These are phyloP conservation scores for Orthosia incerta DNA, from an alignment of 2,888 invertebrate species.

Conservation along the genomic window DNA sequence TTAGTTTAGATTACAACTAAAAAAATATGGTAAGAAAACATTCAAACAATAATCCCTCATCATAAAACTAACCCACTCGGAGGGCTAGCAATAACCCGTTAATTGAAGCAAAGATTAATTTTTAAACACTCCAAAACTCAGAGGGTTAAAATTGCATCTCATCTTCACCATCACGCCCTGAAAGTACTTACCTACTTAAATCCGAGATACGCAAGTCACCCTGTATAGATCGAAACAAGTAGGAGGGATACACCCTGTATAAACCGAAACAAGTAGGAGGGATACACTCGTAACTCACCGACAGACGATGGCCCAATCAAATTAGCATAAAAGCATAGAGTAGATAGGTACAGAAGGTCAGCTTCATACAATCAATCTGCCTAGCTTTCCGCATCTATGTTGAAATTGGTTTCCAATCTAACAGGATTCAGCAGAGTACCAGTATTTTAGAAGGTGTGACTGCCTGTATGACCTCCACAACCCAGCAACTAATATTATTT, in stretches of 20 bases:
- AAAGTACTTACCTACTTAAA: slow-evolving; percentile 2
- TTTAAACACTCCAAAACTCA: slow-evolving; percentile 30
- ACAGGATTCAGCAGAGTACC: too few species aligned
- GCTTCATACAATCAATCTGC: neutral
- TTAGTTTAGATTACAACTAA: neutral
- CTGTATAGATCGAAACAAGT: slow-evolving; percentile 51
- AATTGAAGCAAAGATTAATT: slow-evolving; percentile 24
- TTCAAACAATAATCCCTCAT: neutral
- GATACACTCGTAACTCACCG: slow-evolving; percentile 60
- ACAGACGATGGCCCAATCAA: slow-evolving; percentile 64
- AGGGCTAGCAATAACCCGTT: slow-evolving; percentile 1
- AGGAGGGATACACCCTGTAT: slow-evolving; percentile 51
- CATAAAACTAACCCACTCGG: neutral
- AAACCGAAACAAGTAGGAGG: slow-evolving; percentile 47
- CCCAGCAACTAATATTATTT: too few species aligned
- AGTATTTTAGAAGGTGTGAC: too few species aligned
- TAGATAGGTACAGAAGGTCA: slow-evolving; percentile 10
- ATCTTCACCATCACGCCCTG: slow-evolving; percentile 18
- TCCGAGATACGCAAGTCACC: slow-evolving; percentile 20
- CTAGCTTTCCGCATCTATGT: too few species aligned
- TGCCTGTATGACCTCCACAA: too few species aligned
- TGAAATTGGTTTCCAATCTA: too few species aligned
- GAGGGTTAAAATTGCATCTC: slow-evolving; percentile 46
- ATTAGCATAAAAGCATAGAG: slow-evolving; percentile 60
- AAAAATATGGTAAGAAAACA: neutral